Base-by-base conservation (phyloP, 2,113 vertebrate genomes). In the Siniperca chuatsi region DNA sequence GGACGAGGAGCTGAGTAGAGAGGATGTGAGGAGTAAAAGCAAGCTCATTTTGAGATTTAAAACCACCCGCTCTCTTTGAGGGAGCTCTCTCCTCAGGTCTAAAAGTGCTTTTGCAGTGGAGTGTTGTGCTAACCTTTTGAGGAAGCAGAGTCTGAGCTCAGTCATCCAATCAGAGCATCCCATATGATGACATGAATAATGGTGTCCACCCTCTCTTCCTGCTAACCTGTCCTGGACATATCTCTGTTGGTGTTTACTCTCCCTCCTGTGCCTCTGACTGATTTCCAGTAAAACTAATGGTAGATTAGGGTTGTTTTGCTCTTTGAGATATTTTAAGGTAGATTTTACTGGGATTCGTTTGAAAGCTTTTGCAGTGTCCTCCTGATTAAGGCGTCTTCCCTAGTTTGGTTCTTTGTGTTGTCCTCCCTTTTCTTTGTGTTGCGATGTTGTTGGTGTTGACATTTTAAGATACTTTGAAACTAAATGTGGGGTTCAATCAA, bases 81-180 rank as follows among this genome's bases (percentile, higher is more conserved):
- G 48, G 72, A 21, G 72, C 69, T 80, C 76, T 60, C 9, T 52
- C 50, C 57, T 69, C 23, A 44, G 62, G 44, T 81, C 18, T 78
- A 61, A 82, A 86, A 79, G 29, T 33, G 73, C 55, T 70, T 87
- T 79, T 87, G 85, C 69, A 70, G 15, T 82, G 71, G 79, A 83
- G 76, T 87, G 68, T 60, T 65, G 68, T 69, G 55, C 66, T 82
- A 69, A 85, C 69, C 65, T 75, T 35, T 83, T 55, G 70, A 75
- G 29, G 76, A 90, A 80, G 77, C 68, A 33, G 66, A 81, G 66
- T 82, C 75, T 82, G 71, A 86, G 82, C 81, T 88, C 82, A 83
- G 37, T 89, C 79, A 84, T 92, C 89, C 91, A 91, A 91, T 90
- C 91, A 93, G 83, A 88, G 75, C 78, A 35, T 65, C 81, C 75